A percentile compares a stretch with the other conserved stretches of the same genome.
phyloP scores from a whole-genome alignment of 2,888 invertebrate species.

The Trachelus stipa region DNA sequence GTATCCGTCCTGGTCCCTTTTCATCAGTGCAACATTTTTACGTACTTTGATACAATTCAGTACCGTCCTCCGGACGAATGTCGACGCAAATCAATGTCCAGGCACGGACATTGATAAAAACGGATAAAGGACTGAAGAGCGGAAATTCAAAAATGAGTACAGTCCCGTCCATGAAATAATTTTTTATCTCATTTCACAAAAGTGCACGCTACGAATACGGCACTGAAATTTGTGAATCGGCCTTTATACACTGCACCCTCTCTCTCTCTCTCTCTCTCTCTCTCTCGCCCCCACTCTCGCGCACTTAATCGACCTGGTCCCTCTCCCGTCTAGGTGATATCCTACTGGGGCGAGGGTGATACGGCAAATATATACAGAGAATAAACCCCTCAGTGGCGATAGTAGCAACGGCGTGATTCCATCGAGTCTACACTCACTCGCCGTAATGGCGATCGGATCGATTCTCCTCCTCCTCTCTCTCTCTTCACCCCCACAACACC shows the following conservation, averaged over 20 bases:
- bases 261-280: slow-evolving; percentile 26
- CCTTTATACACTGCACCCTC: slow-evolving; percentile 32
- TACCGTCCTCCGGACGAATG: too few species aligned
- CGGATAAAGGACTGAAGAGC: too few species aligned
- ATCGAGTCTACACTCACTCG: slow-evolving; percentile 59
- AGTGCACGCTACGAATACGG: too few species aligned
- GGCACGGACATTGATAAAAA: too few species aligned
- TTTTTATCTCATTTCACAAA: too few species aligned
- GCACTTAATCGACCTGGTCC: slow-evolving; percentile 30
- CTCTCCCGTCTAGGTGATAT: slow-evolving; percentile 47
- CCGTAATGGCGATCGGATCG: slow-evolving; percentile 65
- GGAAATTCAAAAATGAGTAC: too few species aligned
- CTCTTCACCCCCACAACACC: slow-evolving; percentile 11
- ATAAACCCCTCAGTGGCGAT: slow-evolving; percentile 52
- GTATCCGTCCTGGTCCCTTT: too few species aligned
- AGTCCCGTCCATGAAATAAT: too few species aligned
- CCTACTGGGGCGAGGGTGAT: slow-evolving; percentile 57
- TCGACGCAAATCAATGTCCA: too few species aligned
- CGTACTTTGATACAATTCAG: too few species aligned
- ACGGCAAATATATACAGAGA: slow-evolving; percentile 61
- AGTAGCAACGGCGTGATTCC: slow-evolving; percentile 59
- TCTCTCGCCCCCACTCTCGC: slow-evolving; percentile 37
- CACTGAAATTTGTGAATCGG: slow-evolving; percentile 4
- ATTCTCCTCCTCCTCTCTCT: slow-evolving; percentile 40
- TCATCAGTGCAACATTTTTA: too few species aligned